These are phyloP conservation scores for Sebastiscus tertius DNA, from an alignment of 2,797 vertebrate species.

Conservation along the genomic window DNA sequence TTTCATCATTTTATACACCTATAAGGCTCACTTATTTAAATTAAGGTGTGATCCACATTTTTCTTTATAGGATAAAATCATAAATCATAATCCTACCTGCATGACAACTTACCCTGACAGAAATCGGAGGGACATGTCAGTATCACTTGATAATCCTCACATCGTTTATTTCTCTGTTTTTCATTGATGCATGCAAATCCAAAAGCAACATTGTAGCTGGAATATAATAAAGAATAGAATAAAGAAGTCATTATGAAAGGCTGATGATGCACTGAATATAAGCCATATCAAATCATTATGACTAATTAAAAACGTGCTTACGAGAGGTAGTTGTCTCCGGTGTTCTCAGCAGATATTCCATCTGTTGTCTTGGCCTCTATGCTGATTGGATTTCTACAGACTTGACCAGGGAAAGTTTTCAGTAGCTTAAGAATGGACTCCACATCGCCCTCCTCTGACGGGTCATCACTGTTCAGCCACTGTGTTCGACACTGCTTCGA, in stretches of 20 bases:
- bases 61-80: neutral
- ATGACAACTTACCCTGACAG: conserved; percentile 50
- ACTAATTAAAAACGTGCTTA: neutral
- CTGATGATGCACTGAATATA: neutral
- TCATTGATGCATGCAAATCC: conserved; percentile 65
- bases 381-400: conserved; percentile 52
- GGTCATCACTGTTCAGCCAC: conserved; percentile 56
- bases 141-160: conserved; percentile 58
- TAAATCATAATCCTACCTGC: neutral
- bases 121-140: conserved; percentile 63
- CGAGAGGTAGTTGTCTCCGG: conserved; percentile 43
- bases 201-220: conserved; percentile 55
- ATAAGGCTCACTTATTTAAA: neutral
- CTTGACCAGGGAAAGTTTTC: conserved; percentile 38
- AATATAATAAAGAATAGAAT: neutral
- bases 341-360: conserved; percentile 47
- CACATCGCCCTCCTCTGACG: conserved; percentile 41
- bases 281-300: neutral
- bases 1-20: neutral
- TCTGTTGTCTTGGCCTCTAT: conserved; percentile 47
- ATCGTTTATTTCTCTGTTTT: conserved; percentile 37
- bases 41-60: neutral
- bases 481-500: conserved; percentile 56
- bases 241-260: neutral
- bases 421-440: conserved; percentile 59